Base-by-base conservation (phyloP, 2,797 vertebrate species). In the Botia almorhae region DNA sequence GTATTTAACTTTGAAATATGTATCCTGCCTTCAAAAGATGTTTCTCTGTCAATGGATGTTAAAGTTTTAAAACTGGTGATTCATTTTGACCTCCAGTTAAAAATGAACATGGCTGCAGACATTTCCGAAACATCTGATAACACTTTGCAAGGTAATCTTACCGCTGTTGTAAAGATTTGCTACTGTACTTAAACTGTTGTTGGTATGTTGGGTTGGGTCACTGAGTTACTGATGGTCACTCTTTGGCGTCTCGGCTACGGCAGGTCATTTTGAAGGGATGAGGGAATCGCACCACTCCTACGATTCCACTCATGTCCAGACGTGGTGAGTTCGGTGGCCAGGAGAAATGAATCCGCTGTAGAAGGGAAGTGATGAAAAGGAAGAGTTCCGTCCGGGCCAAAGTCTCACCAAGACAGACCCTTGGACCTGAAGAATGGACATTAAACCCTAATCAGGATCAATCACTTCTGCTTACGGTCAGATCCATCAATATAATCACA, bases 351-450 rank as follows among this genome's bases (percentile, higher is more conserved):
- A 86, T 67, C 48, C 4, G 14, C 23, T 86, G 87, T 3, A 85
- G 68, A 26, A 87, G 74, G 60, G 63, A 76, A 0, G 71, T 84
- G 43, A 88, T 79, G 61, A 58, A 82, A n/a, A 81, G 19, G 69
- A 85, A 86, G 51, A 87, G 74, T 68, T 88, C 85, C 14, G 73
- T 83, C 48, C 65, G 82, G 5, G 83, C 85, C 10, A 86, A 46
- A 7, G 68, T 51, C 58, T 86, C 83, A 0, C 87, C 82, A 0
- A 82, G 83, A 86, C 87, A 86, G 11, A 79, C 69, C 56, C 85
- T 79, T 0, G 75, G 78, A 21, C 85, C 83, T 87, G 71, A 56
- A 48, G 53, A 26, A 68, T 2, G 43, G 19, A 36, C 39, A 77
- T 19, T 53, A 17, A 16, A 14, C 3, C 0, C 7, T 7, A 4